These are phyloP conservation scores for Endotricha flammealis DNA, from an alignment of 2,888 invertebrate species.

Conservation along the genomic window DNA sequence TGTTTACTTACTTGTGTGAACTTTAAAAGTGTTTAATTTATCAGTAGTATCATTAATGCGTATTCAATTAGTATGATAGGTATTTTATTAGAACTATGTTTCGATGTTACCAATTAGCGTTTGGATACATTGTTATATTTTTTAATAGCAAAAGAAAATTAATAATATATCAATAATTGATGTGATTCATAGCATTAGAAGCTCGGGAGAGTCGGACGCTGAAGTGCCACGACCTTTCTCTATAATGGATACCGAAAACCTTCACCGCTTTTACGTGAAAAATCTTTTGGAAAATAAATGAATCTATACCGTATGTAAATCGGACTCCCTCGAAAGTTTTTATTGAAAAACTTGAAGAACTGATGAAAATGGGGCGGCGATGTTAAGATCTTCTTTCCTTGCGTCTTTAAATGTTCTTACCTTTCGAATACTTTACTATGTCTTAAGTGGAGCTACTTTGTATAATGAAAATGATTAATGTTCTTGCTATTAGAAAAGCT, in stretches of 20 bases:
- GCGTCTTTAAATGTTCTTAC: conserved; percentile 48
- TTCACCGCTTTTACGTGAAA: conserved; percentile 62
- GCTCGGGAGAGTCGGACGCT: conserved; percentile 30
- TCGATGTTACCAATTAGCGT: background rate
- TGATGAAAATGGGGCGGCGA: conserved; percentile 71
- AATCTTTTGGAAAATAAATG: conserved; percentile 72
- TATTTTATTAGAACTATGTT: too few relatives aligned
- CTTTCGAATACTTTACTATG: conserved; percentile 26
- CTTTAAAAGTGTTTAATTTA: background rate
- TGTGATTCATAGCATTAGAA: conserved; percentile 37
- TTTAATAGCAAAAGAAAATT: background rate
- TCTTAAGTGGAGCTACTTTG: too few relatives aligned
- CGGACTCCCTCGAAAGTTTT: conserved; percentile 71
- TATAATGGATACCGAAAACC: conserved; percentile 67
- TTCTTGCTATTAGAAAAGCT: too few relatives aligned
- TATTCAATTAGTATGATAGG: too few relatives aligned
- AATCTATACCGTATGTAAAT: conserved; percentile 76
- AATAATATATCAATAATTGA: conserved; percentile 36
- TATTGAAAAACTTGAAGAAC: conserved; percentile 77
- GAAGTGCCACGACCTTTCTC: conserved; percentile 55
- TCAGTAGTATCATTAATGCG: background rate
- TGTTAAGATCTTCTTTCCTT: conserved; percentile 62
- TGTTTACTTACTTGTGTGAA: background rate
- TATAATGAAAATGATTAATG: too few relatives aligned
- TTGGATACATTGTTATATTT: background rate